These are phyloP conservation scores for Kryptolebias marmoratus DNA, from an alignment of 2,113 vertebrate genomes.

Conservation along the genomic window DNA sequence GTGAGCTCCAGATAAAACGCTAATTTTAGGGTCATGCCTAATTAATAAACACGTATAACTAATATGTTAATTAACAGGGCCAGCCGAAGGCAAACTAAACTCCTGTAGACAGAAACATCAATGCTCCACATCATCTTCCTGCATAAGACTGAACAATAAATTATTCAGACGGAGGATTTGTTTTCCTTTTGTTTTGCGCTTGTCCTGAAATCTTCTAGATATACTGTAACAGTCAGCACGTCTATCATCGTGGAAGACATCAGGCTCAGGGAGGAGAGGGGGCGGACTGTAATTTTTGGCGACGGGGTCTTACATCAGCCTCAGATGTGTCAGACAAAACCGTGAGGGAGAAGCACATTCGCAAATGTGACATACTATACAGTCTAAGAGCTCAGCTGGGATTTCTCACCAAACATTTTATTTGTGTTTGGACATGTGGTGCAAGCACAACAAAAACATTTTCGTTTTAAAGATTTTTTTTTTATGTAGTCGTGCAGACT, in stretches of 20 bases:
- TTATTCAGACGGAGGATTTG: background rate
- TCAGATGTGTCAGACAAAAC: constrained; percentile 53
- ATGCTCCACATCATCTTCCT: background rate
- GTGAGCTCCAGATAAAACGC: background rate
- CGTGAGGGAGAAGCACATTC: constrained; percentile 19
- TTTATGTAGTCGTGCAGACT: no score
- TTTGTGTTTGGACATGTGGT: no score
- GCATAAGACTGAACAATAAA: background rate
- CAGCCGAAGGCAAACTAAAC: background rate
- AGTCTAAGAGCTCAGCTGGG: constrained; percentile 27
- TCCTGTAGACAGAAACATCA: background rate
- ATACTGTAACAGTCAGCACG: no score
- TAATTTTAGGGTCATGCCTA: background rate
- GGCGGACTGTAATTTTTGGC: constrained; percentile 49
- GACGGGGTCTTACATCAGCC: constrained; percentile 49
- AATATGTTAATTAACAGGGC: background rate
- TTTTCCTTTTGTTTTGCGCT: constrained; percentile 17
- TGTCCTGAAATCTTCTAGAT: constrained; percentile 20
- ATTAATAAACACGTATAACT: no score
- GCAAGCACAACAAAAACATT: no score
- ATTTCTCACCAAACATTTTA: no score
- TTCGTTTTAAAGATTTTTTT: no score
- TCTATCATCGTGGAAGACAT: no score
- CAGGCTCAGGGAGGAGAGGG: background rate
- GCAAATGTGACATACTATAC: constrained; percentile 53